Base-by-base conservation (phyloP, 2,888 invertebrate species). In the Autographa pulchrina region DNA sequence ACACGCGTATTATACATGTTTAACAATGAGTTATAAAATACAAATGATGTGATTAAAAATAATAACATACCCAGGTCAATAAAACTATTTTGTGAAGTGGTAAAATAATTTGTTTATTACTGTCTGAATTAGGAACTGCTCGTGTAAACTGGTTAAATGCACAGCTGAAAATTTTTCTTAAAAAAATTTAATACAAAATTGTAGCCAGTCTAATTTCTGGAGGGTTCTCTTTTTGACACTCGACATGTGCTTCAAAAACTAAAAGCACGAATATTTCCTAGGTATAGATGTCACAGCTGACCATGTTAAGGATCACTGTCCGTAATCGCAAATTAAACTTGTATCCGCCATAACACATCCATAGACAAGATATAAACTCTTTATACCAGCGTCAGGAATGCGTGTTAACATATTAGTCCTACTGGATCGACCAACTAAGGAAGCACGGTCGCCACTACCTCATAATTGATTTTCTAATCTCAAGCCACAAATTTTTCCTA, bases 401-500 rank as follows among this genome's bases (percentile, higher is more conserved):
- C 32, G 32, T 75, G 69, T 72, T 68, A 69, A 72, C 75, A 72
- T 73, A 70, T 72, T 67, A 63, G 56, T 67, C 70, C 32, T 68
- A 63, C 52, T 63, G 41, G 64, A 76, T 70, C 1, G 73, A 72
- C 78, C 73, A 16, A 31, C 35, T 67, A 82, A 72, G 78, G 80
- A 65, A 64, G 65, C 65, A 41, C 65, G n/a, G 52, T 70, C 32
- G 64, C 60, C 70, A 74, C 68, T 76, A 52, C 48, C 60, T 60
- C 62, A 54, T 80, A 65, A 72, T 74, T 81, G 70, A 71, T 74
- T 75, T 83, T 77, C 69, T 80, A 68, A 74, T 83, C 58, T 61
- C 70, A 64, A 62, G 70, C 68, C 75, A 66, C 62, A 66, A 72
- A 56, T 72, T 61, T 75, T 74, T 70, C 14, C 43, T 58, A 48